Base-by-base conservation (phyloP, 1,140 invertebrate genomes). In the Pantala flavescens region DNA sequence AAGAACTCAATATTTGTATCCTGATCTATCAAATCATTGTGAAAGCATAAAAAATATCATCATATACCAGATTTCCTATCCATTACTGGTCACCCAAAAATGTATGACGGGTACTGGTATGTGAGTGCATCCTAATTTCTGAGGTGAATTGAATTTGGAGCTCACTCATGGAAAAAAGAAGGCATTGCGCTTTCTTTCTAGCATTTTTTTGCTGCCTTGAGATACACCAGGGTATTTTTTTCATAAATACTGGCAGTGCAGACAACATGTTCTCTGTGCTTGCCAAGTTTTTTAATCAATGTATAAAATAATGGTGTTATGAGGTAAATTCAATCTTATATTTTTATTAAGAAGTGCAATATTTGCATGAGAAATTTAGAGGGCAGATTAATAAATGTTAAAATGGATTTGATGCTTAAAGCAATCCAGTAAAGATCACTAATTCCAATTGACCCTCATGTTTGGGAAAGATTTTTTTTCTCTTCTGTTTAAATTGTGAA, bases 331-430 rank as follows among this genome's bases (percentile, higher is more conserved):
- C n/a, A 63, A 63, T 63, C 49, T 63, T 63, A 63, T 63, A 63
- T 63, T 63, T 63, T 63, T 63, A 63, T 63, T 63, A 63, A 63
- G 49, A 63, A 63, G 49, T 63, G 49, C 49, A 63, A 63, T 63
- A 63, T 63, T 63, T 63, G 49, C 49, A 63, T 63, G 49, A 63
- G 16, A 63, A 63, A 63, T 63, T 36, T 63, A 63, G 14, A 63
- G 49, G 49, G 49, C 49, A 63, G 49, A 63, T 63, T 21, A 63
- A 63, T 63, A 63, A 63, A 21, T 63, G 49, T 63, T 63, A 3
- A 63, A 63, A 63, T 63, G 49, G 49, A 63, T 63, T 63, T 63
- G 49, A 21, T 63, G 49, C 49, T 63, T 63, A 21, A 63, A 63
- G 49, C 14, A 63, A 63, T 63, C 49, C 49, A 63, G 49, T 63